These are phyloP conservation scores for Apteryx owenii DNA, from an alignment of 2,113 vertebrate species.

Conservation along the genomic window DNA sequence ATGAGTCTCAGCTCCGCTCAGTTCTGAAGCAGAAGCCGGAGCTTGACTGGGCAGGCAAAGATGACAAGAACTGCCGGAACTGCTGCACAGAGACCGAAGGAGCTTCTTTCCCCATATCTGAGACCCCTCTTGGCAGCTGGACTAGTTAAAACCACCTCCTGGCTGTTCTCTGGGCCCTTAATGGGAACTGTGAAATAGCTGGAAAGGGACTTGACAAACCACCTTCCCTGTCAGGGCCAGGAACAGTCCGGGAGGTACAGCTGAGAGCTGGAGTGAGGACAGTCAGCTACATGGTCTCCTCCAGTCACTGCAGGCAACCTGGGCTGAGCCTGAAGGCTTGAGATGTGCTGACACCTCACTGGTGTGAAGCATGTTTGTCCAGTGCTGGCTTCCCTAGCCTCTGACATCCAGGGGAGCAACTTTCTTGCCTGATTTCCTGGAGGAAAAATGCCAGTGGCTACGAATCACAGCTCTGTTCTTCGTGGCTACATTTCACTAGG, in stretches of 20 bases:
- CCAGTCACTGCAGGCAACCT: rapidly evolving
- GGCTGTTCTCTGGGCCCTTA: not conserved
- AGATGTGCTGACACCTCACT: not conserved
- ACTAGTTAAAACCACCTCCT: not conserved
- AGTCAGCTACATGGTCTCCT: rapidly evolving
- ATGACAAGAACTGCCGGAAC: not conserved
- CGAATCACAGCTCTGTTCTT: not conserved
- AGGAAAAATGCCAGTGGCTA: not conserved
- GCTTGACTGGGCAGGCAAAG: not conserved
- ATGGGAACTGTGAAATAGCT: not conserved
- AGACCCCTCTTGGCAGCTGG: slow-evolving; percentile 57
- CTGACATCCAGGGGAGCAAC: not conserved
- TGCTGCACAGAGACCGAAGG: slow-evolving; percentile 41
- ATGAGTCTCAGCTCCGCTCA: slow-evolving; percentile 65
- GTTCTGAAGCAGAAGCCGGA: slow-evolving; percentile 43
- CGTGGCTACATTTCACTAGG: not conserved
- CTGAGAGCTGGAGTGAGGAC: rapidly evolving
- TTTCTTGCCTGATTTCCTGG: not conserved
- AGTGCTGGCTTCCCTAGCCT: not conserved
- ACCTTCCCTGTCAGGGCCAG: rapidly evolving
- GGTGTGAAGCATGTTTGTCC: too few species aligned
- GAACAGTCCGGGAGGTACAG: not conserved
- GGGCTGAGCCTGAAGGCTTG: not conserved
- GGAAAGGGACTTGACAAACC: not conserved
- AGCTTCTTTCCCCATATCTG: slow-evolving; percentile 28